phyloP scores from a whole-genome alignment of 2,797 vertebrate genomes.

The Octomys mimax region DNA sequence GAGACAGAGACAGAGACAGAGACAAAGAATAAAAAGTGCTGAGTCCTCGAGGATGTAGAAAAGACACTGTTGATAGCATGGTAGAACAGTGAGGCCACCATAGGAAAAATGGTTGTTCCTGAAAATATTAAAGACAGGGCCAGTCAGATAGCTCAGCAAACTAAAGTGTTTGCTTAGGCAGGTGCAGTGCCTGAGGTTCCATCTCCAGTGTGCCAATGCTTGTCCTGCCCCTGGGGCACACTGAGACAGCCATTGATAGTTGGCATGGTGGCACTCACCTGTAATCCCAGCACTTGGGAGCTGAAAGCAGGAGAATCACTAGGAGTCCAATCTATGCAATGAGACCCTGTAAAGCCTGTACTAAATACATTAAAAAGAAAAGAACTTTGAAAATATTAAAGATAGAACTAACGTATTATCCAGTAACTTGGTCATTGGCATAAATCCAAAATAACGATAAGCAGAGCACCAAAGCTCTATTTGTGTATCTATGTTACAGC shows the following conservation, averaged over 20 bases:
- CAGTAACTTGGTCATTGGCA: not conserved
- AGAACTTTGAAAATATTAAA: not conserved
- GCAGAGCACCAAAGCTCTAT: not conserved
- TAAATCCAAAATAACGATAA: not conserved
- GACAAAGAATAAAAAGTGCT: not conserved
- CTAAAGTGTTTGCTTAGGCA: no score
- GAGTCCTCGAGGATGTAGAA: not conserved
- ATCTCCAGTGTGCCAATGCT: no score
- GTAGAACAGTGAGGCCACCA: not conserved
- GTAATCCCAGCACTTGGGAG: no score
- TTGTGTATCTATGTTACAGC: not conserved
- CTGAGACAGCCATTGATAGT: no score
- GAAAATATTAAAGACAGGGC: not conserved
- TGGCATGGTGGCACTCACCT: no score
- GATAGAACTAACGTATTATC: not conserved
- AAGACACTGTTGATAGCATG: not conserved
- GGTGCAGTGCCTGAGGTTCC: no score
- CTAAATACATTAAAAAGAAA: no score
- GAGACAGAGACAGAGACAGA: not conserved
- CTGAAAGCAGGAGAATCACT: no score
- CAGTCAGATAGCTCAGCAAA: no score
- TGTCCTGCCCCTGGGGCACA: no score
- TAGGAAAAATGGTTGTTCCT: not conserved
- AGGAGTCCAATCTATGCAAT: no score
- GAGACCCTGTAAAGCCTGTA: no score